Base-by-base conservation (phyloP, 1,140 invertebrate genomes). In the Pectinophora gossypiella region DNA sequence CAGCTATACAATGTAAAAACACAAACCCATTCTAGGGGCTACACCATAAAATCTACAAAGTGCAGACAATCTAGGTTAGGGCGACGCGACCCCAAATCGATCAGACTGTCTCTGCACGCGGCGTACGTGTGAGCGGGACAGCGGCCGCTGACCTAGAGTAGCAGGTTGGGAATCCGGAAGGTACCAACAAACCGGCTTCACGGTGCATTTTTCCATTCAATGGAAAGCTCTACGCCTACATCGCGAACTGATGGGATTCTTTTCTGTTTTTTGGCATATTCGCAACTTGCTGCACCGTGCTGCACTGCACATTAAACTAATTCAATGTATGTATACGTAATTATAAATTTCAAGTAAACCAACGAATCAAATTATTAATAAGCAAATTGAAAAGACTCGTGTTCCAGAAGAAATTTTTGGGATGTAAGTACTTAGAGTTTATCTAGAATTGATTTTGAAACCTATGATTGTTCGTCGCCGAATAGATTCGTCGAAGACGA, bases 161-260 rank as follows among this genome's bases (percentile, higher is more conserved):
- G 74, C 82, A 85, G 82, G 82, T 85, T 83, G 82, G 72, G 82
- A 85, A 85, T 85, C 82, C 82, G 82, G 82, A 85, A 85, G 79
- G 76, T 82, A 85, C 61, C 63, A 65, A 69, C 56, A 82, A 85
- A 85, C 82, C 82, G 82, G 82, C 79, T 85, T 48, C 64, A 61
- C 61, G 64, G 58, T 78, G 82, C 82, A 85, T 85, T 83, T 85
- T 83, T 85, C 79, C 82, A 80, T 78, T 83, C 79, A 83, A 76
- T 83, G 79, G 82, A 85, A 85, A 85, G 79, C 79, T 80, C 69
- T 74, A 66, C 69, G 73, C 71, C 67, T 74, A 64, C 71, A 56
- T 72, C 50, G 68, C 72, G 55, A 68, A 69, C 60, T 57, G 63
- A 62, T 60, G 56, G 45, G 51, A 51, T 64, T 50, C 58, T 61